Evolutionary conservation across 1,140 invertebrate species (phyloP).

Genomic region (Brachionus koreanus): DNA sequence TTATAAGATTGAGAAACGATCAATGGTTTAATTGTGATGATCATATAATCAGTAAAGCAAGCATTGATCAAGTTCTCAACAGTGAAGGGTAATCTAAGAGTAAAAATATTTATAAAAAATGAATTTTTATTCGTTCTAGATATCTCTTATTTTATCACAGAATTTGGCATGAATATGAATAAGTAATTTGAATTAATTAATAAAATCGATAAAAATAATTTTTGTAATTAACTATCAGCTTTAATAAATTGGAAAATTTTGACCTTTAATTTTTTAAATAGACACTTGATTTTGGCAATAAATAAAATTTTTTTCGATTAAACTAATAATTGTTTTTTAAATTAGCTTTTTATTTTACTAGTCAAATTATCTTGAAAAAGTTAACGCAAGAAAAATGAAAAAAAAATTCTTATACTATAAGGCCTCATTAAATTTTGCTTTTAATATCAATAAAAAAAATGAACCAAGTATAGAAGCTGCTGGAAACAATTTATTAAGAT

Average conservation of each 20-base stretch:
- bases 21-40: constrained; percentile 89
- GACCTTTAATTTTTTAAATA: no score
- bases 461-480: no score
- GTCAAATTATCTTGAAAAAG: no score
- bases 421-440: no score
- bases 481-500: no score
- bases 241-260: background rate
- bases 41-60: constrained; percentile 80
- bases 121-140: background rate
- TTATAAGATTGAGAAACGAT: constrained; percentile 56
- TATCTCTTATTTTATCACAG: constrained; percentile 41
- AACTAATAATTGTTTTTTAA: background rate
- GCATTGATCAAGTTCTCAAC: constrained; percentile 79
- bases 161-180: constrained; percentile 44
- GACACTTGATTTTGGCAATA: no score
- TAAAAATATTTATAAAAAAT: background rate
- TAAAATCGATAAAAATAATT: background rate
- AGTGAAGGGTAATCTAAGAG: constrained; percentile 78
- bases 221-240: background rate
- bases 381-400: no score
- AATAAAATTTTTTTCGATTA: background rate
- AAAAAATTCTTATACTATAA: no score
- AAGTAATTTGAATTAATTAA: background rate
- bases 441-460: no score
- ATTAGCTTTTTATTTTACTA: no score